A percentile compares a stretch with the other conserved stretches of the same genome.
Conservation (phyloP, 2,888 invertebrate species). For the Pterostichus madidus region DNA sequence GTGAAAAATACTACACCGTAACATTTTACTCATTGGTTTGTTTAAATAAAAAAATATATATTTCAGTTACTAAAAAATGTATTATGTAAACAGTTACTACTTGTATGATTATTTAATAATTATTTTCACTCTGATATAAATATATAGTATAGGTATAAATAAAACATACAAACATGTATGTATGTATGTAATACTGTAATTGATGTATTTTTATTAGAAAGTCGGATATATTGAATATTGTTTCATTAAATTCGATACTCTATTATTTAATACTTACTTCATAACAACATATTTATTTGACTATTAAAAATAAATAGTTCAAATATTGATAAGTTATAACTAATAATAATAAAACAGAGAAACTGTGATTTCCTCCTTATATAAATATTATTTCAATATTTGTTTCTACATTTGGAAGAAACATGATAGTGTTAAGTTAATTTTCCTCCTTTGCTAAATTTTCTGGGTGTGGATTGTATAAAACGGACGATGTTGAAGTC, state of each 20-base stretch:
- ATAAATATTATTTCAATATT: neutral
- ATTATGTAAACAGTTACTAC: too few relatives aligned
- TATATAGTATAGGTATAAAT: too few relatives aligned
- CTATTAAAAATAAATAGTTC: neutral
- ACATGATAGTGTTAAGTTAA: neutral
- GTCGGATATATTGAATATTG: neutral
- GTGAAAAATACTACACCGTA: too few relatives aligned
- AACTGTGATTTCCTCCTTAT: neutral
- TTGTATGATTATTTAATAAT: too few relatives aligned
- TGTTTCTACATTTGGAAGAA: neutral
- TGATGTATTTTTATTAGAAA: constrained; percentile 12
- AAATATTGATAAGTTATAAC: neutral
- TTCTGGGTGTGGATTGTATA: constrained; percentile 17
- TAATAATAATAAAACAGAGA: neutral
- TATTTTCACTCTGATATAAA: too few relatives aligned
- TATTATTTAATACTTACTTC: neutral
- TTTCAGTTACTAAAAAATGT: too few relatives aligned
- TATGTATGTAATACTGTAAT: neutral
- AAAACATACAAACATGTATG: too few relatives aligned
- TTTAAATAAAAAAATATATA: too few relatives aligned
- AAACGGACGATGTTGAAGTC: neutral
- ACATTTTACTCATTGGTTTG: too few relatives aligned
- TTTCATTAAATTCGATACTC: neutral
- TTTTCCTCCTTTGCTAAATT: neutral
- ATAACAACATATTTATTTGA: neutral